phyloP scores from a whole-genome alignment of 1,140 invertebrate species.

The Ganaspis sp. region DNA sequence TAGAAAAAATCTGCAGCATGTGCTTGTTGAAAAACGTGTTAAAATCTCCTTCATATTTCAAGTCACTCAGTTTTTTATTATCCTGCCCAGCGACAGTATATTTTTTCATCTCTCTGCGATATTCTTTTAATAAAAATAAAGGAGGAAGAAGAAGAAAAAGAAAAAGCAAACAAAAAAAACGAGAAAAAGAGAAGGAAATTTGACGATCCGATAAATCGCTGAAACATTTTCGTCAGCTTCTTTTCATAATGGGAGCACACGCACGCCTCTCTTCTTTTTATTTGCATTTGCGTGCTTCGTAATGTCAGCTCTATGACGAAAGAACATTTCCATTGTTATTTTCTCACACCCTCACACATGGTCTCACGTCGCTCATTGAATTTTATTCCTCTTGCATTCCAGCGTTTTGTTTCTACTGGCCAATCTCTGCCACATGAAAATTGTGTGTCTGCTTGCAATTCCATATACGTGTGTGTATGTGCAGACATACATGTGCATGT shows the following conservation, averaged over 20 bases:
- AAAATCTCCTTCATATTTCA: neutral
- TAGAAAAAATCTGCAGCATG: too few relatives aligned
- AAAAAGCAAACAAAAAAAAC: neutral
- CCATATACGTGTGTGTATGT: neutral
- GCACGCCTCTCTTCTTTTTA: neutral
- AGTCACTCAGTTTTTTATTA: conserved; percentile 2
- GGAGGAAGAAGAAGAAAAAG: neutral
- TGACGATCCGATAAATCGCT: neutral
- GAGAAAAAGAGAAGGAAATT: conserved; percentile 3
- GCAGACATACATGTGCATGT: too few relatives aligned
- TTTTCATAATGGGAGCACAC: neutral
- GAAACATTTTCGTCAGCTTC: conserved; percentile 18
- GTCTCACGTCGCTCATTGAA: conserved; percentile 18
- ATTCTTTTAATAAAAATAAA: neutral
- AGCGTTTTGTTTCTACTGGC: neutral
- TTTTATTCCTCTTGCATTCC: conserved; percentile 23
- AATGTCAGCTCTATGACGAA: conserved; percentile 9
- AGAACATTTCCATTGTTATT: conserved; percentile 15
- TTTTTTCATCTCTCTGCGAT: neutral
- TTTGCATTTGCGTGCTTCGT: neutral
- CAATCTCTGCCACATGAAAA: neutral
- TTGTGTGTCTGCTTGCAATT: neutral
- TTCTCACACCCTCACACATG: neutral
- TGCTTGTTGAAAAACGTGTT: neutral
- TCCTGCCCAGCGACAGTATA: neutral